Base-by-base conservation (phyloP, 1,140 invertebrate genomes). In the Nomia melanderi region DNA sequence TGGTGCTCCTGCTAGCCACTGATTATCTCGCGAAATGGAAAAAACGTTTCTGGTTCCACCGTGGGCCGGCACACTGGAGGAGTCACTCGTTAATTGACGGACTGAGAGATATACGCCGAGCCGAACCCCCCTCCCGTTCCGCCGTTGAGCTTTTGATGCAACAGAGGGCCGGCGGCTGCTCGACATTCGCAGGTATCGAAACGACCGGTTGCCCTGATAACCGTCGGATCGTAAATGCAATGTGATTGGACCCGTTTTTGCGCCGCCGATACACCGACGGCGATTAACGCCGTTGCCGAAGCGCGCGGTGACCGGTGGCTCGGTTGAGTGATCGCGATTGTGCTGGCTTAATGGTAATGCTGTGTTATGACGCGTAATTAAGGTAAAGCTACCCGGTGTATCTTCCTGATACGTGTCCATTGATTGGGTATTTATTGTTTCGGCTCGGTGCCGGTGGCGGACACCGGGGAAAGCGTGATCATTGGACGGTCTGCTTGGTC, bases 1-100 rank as follows among this genome's bases (percentile, higher is more conserved):
- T 54, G 73, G 20, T 56, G 50, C 36, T 12, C 33, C 31, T 5
- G 29, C 39, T 27, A 36, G 65, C 29, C 56, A 2, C 57, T 41
- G 75, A 77, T 77, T 77, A 77, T 77, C 75, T 77, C 33, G 57
- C 57, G 67, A 77, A 77, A 71, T 44, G 33, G n/a, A 20, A 27
- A 59, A 60, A 70, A 47, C n/a, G 14, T 17, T 25, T 20, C 9
- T 29, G 20, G 29, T 39, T 53, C n/a, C n/a, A n/a, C 20, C 72
- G 27, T 12, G 44, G 41, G 20, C 8, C 12, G 20, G n/a, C 27
- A 39, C 23, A 56, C 39, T 11, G 12, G 11, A 11, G 41, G 36
- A 41, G 25, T 56, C 14, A 75, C 27, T 71, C 57, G 66, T 71
- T 77, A 77, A 77, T 71, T 71, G 74, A 77, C 66, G 65, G 56